Base-by-base conservation (phyloP, 1,140 invertebrate genomes). In the Spodoptera frugiperda region DNA sequence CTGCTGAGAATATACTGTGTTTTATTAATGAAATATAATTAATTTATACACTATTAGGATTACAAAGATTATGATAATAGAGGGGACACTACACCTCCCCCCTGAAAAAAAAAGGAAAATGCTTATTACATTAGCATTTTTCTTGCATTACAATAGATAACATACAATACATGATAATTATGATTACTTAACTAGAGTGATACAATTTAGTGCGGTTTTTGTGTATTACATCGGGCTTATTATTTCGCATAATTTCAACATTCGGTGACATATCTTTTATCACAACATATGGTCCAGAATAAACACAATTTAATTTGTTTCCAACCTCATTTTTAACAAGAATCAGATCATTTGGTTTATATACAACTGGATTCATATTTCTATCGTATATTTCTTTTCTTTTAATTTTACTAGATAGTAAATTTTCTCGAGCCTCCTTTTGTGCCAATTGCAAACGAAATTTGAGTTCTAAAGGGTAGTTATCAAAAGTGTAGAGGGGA, bases 401-500 rank as follows among this genome's bases (percentile, higher is more conserved):
- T 25, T 25, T 25, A 25, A 25, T 25, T 25, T 25, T 25, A 25
- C 21, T 25, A 25, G 21, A 25, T 25, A 25, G 21, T 25, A 25
- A 25, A 25, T 25, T 25, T 25, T 25, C 21, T 25, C 21, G 2
- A 11, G 61, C 61, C 15, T 53, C 51, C 15, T 53, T 53, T 53
- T 15, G 15, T n/a, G 51, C 12, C 15, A 53, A 53, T 17, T 53
- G 51, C 15, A 53, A 53, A 8, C 51, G 51, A 53, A n/a, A 53
- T 6, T 53, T 53, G 6, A 53, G 6, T 6, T 53, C 61, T 11
- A 11, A 30, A 44, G 30, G 39, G 15, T 65, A 65, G 39, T 15
- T 46, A 4, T 65, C 61, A 30, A 44, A 17, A 46, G 39, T 65
- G 39, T 65, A 65, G 2, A 65, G 33, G 14, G 61, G 61, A 6